Base-by-base conservation (phyloP, 2,888 invertebrate species). In the Gryllus longicercus region DNA sequence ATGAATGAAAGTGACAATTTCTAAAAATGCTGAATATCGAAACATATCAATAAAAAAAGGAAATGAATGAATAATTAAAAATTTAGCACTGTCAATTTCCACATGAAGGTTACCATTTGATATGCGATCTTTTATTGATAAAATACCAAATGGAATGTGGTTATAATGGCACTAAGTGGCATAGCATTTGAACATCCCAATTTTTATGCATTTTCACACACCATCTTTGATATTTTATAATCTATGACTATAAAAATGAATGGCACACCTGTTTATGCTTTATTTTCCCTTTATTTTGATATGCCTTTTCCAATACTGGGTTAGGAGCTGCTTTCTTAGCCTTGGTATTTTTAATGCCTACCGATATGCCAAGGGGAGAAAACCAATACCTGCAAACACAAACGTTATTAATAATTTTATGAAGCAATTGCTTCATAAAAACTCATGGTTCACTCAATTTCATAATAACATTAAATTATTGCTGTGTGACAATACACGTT, bases 331-430 rank as follows among this genome's bases (percentile, higher is more conserved):
- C 93, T 87, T 91, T 93, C 88, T 94, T 95, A 85, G 92, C 89
- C 89, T 93, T 92, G 79, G 91, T 91, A 86, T 93, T 93, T 87
- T 93, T 95, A 85, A 96, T 94, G 81, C 96, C 96, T 87, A 96
- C 86, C 80, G 93, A 93, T 86, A 91, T 90, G 76, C 95, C 96
- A 84, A 96, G 90, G 2, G 96, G 96, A 78, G 93, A 90, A 87
- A 95, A 95, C 90, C 94, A 93, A 87, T 91, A 93, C 86, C 96
- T 95, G 86, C 12, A 89, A 89, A 83, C 85, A 81, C 10, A 63
- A 4, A 63, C 12, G n/a, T 12, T 63, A 63, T 4, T 63, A 63
- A 63, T 38, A 38, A 38, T 38, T 38, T 38, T 38, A 38, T 38
- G 5, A 21, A 21, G 51, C 14, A 63, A 63, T 8, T 63, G 63